These are phyloP conservation scores for Ondatra zibethicus DNA, from an alignment of 2,113 vertebrate species.

Conservation along the genomic window DNA sequence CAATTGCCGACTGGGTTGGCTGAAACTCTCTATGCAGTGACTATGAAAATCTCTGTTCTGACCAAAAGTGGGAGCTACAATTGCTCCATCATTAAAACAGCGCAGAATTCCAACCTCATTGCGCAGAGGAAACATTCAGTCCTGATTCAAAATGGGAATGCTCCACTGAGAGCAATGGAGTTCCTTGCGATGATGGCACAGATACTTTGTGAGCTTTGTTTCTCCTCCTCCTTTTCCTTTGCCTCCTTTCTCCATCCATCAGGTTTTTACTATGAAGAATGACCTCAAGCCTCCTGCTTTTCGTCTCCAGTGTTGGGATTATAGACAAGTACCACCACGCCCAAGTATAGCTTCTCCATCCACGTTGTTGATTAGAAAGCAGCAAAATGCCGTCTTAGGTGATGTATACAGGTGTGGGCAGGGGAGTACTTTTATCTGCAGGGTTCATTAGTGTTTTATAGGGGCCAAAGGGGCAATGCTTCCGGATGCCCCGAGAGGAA, in stretches of 20 bases:
- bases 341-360: background rate
- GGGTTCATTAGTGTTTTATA: background rate
- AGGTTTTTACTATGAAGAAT: background rate
- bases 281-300: background rate
- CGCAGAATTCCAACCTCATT: background rate
- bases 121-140: background rate
- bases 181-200: background rate
- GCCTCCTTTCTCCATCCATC: background rate
- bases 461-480: background rate
- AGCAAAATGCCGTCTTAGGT: background rate
- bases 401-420: background rate
- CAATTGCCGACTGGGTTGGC: background rate
- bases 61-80: background rate
- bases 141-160: background rate
- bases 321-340: background rate
- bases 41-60: background rate
- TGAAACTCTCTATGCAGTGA: background rate
- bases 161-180: background rate
- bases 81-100: background rate
- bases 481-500: background rate
- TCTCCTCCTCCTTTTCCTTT: background rate
- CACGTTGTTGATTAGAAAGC: background rate
- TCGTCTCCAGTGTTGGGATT: background rate
- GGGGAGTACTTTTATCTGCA: background rate
- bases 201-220: conserved; percentile 1